Evolutionary conservation across 2,888 invertebrate genomes (phyloP).

Genomic region (Agriopis aurantiaria): DNA sequence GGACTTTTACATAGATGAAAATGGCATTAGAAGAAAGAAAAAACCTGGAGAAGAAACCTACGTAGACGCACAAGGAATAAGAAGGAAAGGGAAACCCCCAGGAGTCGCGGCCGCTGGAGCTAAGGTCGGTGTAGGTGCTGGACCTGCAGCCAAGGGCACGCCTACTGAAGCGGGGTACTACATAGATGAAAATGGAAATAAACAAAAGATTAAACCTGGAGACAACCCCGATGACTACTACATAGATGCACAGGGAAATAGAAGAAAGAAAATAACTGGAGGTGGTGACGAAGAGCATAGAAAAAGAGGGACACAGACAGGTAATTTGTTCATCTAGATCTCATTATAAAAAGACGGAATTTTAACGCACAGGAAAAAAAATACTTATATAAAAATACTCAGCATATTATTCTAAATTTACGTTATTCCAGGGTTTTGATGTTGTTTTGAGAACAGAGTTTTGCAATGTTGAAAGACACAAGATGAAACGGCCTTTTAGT

Average conservation of each 20-base stretch:
- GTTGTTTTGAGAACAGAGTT: no score
- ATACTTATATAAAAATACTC: no score
- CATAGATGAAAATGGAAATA: slow-evolving; percentile 1
- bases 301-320: slow-evolving; percentile 14
- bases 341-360: background rate
- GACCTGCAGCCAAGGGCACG: background rate
- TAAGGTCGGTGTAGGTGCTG: background rate
- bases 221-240: slow-evolving; percentile 1
- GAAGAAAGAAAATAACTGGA: background rate
- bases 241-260: slow-evolving; percentile 2
- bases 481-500: no score
- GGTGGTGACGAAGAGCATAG: background rate
- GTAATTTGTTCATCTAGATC: slow-evolving; percentile 9
- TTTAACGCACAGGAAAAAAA: background rate
- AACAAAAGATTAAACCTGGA: background rate
- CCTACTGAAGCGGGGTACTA: slow-evolving; percentile 1
- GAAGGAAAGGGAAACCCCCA: no score
- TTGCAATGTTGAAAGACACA: no score
- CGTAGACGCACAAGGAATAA: no score
- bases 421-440: no score
- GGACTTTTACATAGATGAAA: no score
- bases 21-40: no score
- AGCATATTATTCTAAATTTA: no score
- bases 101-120: background rate
- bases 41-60: no score